Percentiles rank a stretch among this genome's conserved stretches.
Evolutionary conservation across 2,888 invertebrate genomes (phyloP).

Genomic region (Germaria angustata): DNA sequence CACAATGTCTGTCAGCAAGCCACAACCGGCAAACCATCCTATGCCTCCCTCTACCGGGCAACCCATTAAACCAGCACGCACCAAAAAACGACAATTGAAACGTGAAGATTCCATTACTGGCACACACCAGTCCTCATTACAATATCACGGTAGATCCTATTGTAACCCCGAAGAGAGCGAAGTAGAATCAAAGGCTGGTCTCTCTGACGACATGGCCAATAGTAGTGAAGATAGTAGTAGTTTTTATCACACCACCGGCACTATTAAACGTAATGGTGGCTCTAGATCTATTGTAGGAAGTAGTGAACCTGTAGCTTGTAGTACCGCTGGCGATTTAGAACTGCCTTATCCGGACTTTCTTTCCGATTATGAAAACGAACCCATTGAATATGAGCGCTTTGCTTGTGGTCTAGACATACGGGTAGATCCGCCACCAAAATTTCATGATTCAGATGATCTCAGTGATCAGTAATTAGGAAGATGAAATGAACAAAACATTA

Average conservation of each 20-base stretch:
- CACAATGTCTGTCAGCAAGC: slow-evolving; percentile 63
- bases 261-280: slow-evolving; percentile 71
- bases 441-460: slow-evolving; percentile 86
- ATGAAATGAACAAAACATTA: not conserved
- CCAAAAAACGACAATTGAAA: slow-evolving; percentile 78
- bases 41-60: slow-evolving; percentile 77
- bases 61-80: slow-evolving; percentile 80
- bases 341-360: slow-evolving; percentile 80
- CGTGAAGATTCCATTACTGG: slow-evolving; percentile 77
- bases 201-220: slow-evolving; percentile 79
- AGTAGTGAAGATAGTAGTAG: slow-evolving; percentile 79
- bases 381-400: slow-evolving; percentile 84
- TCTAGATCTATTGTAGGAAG: not conserved
- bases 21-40: slow-evolving; percentile 76
- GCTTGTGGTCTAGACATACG: slow-evolving; percentile 88
- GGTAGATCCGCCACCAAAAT: slow-evolving; percentile 88
- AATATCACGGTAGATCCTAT: slow-evolving; percentile 73
- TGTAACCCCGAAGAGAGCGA: slow-evolving; percentile 78
- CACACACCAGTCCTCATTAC: slow-evolving; percentile 51
- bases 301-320: not conserved
- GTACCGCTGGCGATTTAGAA: slow-evolving; percentile 80
- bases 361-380: slow-evolving; percentile 82
- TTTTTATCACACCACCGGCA: slow-evolving; percentile 71
- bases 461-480: slow-evolving; percentile 74
- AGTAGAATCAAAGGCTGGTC: slow-evolving; percentile 76